Conservation (phyloP, 2,113 vertebrate genomes). For the Neoarius graeffei region DNA sequence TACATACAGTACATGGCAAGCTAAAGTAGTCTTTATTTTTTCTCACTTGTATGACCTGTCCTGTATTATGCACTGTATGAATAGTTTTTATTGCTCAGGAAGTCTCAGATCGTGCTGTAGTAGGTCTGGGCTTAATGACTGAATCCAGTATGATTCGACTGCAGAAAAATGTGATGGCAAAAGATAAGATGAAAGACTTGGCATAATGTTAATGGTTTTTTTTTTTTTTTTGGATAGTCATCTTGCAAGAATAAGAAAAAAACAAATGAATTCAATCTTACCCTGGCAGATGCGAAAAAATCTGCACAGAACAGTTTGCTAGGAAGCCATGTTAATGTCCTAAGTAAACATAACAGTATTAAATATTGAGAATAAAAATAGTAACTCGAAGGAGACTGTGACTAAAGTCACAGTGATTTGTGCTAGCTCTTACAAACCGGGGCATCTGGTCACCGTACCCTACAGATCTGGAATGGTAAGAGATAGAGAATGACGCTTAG, state of each 20-base stretch:
- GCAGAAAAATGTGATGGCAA: neutral
- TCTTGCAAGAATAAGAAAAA: conserved; percentile 2
- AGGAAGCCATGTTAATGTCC: neutral
- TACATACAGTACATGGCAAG: conserved; percentile 33
- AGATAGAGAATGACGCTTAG: no score
- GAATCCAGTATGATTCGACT: neutral
- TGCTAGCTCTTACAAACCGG: no score
- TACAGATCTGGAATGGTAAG: no score
- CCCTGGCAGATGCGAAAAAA: neutral
- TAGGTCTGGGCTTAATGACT: neutral
- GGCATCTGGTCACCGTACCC: no score
- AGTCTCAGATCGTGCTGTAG: neutral
- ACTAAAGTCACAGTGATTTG: no score
- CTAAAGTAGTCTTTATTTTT: conserved; percentile 6
- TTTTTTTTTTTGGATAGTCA: neutral
- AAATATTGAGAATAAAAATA: neutral
- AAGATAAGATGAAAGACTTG: conserved; percentile 7
- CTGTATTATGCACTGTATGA: neutral
- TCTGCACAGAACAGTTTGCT: neutral
- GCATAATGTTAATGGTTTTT: neutral
- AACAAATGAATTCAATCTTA: neutral
- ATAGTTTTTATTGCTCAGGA: neutral
- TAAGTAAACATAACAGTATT: neutral
- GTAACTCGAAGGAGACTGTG: no score
- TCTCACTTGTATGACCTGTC: neutral